These are phyloP conservation scores for Stomatorhinus walkeri DNA, from an alignment of 2,797 vertebrate genomes.

Conservation along the genomic window DNA sequence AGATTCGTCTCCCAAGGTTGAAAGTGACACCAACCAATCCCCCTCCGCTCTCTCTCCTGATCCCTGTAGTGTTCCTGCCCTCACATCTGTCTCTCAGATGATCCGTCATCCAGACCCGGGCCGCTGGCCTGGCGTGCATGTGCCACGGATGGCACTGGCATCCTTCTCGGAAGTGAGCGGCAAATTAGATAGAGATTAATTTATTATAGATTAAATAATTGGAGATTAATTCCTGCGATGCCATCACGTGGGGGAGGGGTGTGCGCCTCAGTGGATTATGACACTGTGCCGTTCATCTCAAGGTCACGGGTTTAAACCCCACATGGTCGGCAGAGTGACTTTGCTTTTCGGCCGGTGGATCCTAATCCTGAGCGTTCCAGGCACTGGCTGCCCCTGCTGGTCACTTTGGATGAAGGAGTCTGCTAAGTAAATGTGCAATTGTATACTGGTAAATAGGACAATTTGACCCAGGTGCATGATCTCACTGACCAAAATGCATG, in stretches of 20 bases:
- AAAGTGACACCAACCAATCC: background rate
- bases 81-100: constrained; percentile 30
- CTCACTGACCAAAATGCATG: background rate
- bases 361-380: background rate
- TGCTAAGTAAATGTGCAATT: background rate
- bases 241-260: background rate
- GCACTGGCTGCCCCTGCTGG: background rate
- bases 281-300: background rate
- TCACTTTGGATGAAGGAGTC: background rate
- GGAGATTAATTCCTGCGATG: background rate
- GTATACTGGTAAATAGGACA: background rate
- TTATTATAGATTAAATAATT: background rate
- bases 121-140: background rate
- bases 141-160: background rate
- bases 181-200: background rate
- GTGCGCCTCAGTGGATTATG: background rate
- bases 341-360: background rate
- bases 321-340: background rate
- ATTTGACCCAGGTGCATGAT: background rate
- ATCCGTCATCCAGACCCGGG: background rate
- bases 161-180: background rate
- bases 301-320: background rate
- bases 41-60: background rate
- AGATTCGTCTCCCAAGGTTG: background rate
- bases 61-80: constrained; percentile 2